Percentiles rank a stretch among this genome's conserved stretches.
phyloP scores from a whole-genome alignment of 2,888 invertebrate genomes.

The Timema cristinae region DNA sequence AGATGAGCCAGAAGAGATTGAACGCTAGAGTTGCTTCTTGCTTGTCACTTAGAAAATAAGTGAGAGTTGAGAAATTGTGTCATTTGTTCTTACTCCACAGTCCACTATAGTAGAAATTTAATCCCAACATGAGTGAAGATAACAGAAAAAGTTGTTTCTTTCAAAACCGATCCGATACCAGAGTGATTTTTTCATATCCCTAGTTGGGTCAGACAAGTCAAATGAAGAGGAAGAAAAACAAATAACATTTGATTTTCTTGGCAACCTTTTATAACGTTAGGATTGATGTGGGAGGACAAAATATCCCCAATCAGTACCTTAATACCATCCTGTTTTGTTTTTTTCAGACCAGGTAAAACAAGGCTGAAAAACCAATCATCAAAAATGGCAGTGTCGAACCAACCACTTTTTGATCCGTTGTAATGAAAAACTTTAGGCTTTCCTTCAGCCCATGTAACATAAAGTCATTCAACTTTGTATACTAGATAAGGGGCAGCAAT shows the following conservation, averaged over 20 bases:
- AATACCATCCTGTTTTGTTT: slow-evolving; percentile 34
- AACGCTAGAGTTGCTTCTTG: too few species aligned
- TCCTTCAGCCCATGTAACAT: slow-evolving; percentile 42
- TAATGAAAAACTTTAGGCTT: slow-evolving; percentile 42
- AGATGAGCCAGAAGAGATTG: too few species aligned
- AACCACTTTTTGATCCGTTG: slow-evolving; percentile 41
- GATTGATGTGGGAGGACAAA: slow-evolving; percentile 39
- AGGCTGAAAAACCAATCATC: slow-evolving; percentile 38
- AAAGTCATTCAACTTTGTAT: slow-evolving; percentile 43
- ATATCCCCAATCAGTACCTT: slow-evolving; percentile 44
- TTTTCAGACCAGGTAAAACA: slow-evolving; percentile 37
- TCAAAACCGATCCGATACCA: too few species aligned
- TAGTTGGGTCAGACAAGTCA: slow-evolving; percentile 37
- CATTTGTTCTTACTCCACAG: too few species aligned
- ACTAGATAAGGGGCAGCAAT: slow-evolving; percentile 43
- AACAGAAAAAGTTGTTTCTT: too few species aligned
- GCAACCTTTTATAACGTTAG: slow-evolving; percentile 38
- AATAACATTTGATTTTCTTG: slow-evolving; percentile 40
- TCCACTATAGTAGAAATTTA: too few species aligned
- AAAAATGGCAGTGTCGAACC: slow-evolving; percentile 41
- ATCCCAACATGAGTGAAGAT: too few species aligned
- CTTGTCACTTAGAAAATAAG: too few species aligned
- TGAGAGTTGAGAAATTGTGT: too few species aligned
- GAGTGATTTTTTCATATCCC: too few species aligned
- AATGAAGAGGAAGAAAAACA: slow-evolving; percentile 39